A percentile compares a stretch with the other conserved stretches of the same genome.
Conservation (phyloP, 2,797 vertebrate genomes). For the Margarornis squamiger region DNA sequence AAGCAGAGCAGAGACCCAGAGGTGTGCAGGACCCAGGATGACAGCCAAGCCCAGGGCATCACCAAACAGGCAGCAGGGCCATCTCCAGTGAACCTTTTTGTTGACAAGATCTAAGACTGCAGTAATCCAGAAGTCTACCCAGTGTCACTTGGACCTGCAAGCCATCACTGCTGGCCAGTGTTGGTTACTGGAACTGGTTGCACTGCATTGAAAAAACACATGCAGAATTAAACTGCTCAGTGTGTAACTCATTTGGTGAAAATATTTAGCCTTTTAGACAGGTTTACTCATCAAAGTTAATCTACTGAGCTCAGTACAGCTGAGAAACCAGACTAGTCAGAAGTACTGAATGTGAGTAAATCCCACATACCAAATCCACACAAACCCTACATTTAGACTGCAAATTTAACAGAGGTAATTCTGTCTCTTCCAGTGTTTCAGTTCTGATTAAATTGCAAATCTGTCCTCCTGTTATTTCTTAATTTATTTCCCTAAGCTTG, state of each 20-base stretch:
- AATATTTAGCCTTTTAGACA: background rate
- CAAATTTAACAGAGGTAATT: background rate
- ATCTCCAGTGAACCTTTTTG: background rate
- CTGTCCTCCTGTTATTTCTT: background rate
- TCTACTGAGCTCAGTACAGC: background rate
- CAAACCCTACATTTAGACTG: background rate
- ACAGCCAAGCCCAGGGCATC: background rate
- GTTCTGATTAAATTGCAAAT: constrained; percentile 7
- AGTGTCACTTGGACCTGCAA: background rate
- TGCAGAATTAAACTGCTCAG: background rate
- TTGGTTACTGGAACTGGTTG: background rate
- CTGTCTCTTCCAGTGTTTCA: background rate
- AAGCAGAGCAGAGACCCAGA: no score
- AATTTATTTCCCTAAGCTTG: constrained; percentile 7
- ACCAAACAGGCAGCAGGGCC: background rate
- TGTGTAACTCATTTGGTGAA: background rate
- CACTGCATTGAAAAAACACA: background rate
- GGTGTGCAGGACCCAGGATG: background rate
- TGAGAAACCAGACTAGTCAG: background rate
- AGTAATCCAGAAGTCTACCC: background rate
- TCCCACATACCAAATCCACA: background rate
- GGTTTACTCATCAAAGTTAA: background rate
- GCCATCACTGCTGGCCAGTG: background rate
- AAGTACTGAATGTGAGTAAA: background rate
- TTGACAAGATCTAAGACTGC: background rate